phyloP scores from a whole-genome alignment of 1,140 invertebrate species.

The Drosophila bipectinata region DNA sequence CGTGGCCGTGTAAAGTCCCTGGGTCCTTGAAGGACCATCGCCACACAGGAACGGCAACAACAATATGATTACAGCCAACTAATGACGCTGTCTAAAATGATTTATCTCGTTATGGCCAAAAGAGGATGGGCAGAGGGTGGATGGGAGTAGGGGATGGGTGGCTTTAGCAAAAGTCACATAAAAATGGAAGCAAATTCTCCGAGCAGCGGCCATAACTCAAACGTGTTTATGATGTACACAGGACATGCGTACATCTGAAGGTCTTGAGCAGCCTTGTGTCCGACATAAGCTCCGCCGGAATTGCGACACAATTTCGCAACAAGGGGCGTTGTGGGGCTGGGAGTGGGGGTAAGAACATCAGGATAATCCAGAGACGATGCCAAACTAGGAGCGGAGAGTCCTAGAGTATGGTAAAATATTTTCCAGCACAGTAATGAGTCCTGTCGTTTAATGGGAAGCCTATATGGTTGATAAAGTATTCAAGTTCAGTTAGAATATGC shows the following conservation, averaged over 20 bases:
- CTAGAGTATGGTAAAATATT: neutral
- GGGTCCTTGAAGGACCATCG: slow-evolving; percentile 9
- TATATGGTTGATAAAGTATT: neutral
- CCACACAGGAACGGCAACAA: slow-evolving; percentile 28
- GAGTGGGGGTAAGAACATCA: neutral
- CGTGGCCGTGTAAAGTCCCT: slow-evolving; percentile 24
- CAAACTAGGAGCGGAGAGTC: slow-evolving; percentile 32
- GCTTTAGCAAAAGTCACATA: slow-evolving; percentile 65
- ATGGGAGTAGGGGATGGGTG: neutral
- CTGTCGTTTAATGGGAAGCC: slow-evolving; percentile 48
- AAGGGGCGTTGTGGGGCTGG: neutral
- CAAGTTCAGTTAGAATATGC: neutral
- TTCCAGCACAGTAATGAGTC: slow-evolving; percentile 27
- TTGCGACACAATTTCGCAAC: slow-evolving; percentile 41
- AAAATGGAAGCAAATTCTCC: slow-evolving; percentile 41
- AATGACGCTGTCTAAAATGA: slow-evolving; percentile 83
- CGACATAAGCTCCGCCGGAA: slow-evolving; percentile 24
- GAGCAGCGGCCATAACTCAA: slow-evolving; percentile 65
- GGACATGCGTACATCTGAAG: slow-evolving; percentile 19
- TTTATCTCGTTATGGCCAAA: slow-evolving; percentile 76
- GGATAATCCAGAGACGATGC: slow-evolving; percentile 6
- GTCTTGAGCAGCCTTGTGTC: neutral
- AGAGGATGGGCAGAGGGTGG: neutral
- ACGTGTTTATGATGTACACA: slow-evolving; percentile 76
- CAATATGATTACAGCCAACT: slow-evolving; percentile 80